phyloP scores from a whole-genome alignment of 2,888 invertebrate genomes.

The Agonopterix alstromeriana region DNA sequence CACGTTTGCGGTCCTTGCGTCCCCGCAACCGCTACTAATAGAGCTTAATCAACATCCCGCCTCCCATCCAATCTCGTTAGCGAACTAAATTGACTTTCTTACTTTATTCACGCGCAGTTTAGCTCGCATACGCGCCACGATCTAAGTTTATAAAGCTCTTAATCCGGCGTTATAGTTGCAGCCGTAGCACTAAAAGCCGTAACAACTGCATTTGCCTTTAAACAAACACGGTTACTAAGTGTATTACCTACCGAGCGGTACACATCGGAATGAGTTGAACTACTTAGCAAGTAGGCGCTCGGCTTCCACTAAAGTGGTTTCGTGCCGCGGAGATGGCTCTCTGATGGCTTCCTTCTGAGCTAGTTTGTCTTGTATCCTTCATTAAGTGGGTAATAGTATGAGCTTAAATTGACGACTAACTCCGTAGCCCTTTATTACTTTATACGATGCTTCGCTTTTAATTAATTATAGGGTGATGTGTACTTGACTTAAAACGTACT shows the following conservation, averaged over 20 bases:
- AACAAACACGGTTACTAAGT: constrained; percentile 51
- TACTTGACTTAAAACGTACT: constrained; percentile 9
- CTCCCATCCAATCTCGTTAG: constrained; percentile 63
- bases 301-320: constrained; percentile 49
- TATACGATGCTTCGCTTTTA: constrained; percentile 22
- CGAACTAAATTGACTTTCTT: constrained; percentile 61
- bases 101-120: constrained; percentile 41
- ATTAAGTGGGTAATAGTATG: constrained; percentile 47
- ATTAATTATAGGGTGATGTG: constrained; percentile 28
- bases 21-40: constrained; percentile 44
- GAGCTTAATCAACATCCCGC: constrained; percentile 58
- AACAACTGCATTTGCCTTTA: constrained; percentile 56
- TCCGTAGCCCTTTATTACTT: constrained; percentile 25
- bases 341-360: constrained; percentile 48
- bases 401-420: constrained; percentile 39
- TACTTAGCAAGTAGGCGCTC: constrained; percentile 47
- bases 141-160: constrained; percentile 51
- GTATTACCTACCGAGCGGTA: constrained; percentile 46
- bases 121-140: constrained; percentile 34
- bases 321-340: constrained; percentile 41
- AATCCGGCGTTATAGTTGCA: constrained; percentile 42
- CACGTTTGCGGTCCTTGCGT: constrained; percentile 44
- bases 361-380: constrained; percentile 54
- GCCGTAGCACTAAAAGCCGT: constrained; percentile 42
- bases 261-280: constrained; percentile 49